A percentile compares a stretch with the other conserved stretches of the same genome.
These are phyloP conservation scores for Platypus cylindrus DNA, from an alignment of 2,888 invertebrate species.

Conservation along the genomic window DNA sequence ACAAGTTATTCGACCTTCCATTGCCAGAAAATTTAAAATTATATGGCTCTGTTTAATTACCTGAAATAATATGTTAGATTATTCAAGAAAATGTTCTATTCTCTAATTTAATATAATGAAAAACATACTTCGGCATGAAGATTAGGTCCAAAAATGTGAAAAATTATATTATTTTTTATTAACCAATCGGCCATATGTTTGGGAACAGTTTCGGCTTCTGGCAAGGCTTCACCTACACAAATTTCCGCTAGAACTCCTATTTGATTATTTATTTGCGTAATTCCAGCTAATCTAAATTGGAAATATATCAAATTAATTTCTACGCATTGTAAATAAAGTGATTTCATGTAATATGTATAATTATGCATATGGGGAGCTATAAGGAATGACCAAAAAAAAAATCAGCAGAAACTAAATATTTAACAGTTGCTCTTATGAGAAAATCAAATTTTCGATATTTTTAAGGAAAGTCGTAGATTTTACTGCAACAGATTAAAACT, in stretches of 20 bases:
- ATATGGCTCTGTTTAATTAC: constrained; percentile 91
- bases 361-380: no score
- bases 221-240: constrained; percentile 75
- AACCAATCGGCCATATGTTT: constrained; percentile 81
- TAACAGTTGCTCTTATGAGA: no score
- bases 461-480: no score
- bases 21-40: constrained; percentile 81
- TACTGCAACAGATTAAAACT: no score
- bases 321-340: no score
- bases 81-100: not conserved
- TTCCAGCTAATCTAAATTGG: constrained; percentile 60
- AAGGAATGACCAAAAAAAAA: no score
- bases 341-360: no score
- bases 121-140: constrained; percentile 75
- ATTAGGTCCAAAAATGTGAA: constrained; percentile 94
- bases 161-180: constrained; percentile 76
- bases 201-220: constrained; percentile 75
- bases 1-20: constrained; percentile 79
- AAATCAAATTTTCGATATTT: no score
- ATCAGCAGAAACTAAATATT: no score
- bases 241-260: constrained; percentile 85
- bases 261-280: constrained; percentile 89
- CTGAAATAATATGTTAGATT: constrained; percentile 31
- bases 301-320: no score
- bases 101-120: constrained; percentile 1